A percentile compares a stretch with the other conserved stretches of the same genome.
Conservation (phyloP, 2,113 vertebrate species). For the Ploceus nigricollis region DNA sequence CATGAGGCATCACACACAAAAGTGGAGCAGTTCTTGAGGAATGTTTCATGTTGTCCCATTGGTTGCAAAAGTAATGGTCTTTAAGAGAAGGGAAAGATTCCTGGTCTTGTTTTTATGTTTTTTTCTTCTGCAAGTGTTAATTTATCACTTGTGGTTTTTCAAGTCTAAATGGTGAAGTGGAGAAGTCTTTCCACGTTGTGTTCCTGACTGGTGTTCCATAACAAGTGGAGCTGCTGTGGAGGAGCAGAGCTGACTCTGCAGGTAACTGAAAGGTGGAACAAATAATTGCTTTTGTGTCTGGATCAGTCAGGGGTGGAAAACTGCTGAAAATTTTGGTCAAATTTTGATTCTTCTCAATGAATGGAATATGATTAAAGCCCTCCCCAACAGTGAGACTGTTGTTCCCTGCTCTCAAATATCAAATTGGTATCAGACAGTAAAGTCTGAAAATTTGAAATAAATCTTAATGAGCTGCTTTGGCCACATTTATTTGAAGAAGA, state of each 20-base stretch:
- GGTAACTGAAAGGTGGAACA: neutral
- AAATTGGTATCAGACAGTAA: neutral
- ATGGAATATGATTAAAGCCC: neutral
- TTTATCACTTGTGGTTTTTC: neutral
- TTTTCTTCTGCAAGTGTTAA: neutral
- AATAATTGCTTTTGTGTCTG: neutral
- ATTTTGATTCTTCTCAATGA: neutral
- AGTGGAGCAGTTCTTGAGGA: neutral
- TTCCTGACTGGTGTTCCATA: neutral
- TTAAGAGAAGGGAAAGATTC: neutral
- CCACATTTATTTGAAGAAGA: neutral
- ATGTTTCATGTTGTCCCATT: neutral
- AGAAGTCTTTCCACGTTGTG: fast-evolving
- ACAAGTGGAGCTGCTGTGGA: neutral
- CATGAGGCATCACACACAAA: neutral
- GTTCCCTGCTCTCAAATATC: neutral
- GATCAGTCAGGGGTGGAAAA: neutral
- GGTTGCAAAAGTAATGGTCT: neutral
- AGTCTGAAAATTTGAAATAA: neutral
- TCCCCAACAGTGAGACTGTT: neutral
- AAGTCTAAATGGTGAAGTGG: neutral
- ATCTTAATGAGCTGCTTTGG: neutral
- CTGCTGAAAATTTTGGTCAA: neutral
- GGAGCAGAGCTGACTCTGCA: neutral
- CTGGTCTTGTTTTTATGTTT: neutral